phyloP scores from a whole-genome alignment of 2,113 vertebrate genomes.

The Calidris pygmaea region DNA sequence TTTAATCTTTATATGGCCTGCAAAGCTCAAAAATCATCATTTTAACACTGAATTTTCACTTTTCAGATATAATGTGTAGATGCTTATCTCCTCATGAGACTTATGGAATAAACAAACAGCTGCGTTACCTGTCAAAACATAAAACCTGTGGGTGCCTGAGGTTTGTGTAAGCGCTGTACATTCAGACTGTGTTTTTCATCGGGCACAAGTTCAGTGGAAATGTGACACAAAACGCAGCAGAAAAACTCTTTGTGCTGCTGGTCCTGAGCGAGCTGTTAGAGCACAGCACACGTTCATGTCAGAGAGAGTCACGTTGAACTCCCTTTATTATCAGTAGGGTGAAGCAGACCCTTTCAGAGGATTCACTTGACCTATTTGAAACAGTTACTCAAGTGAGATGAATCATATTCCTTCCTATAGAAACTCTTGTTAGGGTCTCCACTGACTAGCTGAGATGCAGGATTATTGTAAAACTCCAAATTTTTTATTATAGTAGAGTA shows the following conservation, averaged over 20 bases:
- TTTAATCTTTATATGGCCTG: not conserved
- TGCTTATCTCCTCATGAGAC: not conserved
- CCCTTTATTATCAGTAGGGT: not conserved
- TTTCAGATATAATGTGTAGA: not conserved
- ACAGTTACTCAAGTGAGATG: not conserved
- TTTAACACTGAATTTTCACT: not conserved
- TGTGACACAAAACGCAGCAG: not conserved
- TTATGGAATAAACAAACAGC: not conserved
- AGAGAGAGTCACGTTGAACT: not conserved
- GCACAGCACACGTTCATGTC: not conserved
- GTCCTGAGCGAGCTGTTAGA: not conserved
- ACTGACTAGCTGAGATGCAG: not conserved
- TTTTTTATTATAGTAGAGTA: not conserved
- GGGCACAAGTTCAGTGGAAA: not conserved
- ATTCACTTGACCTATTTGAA: not conserved
- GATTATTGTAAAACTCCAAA: not conserved
- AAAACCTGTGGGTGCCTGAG: not conserved
- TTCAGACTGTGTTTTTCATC: not conserved
- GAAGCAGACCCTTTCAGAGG: not conserved
- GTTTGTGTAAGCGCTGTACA: not conserved
- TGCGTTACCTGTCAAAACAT: not conserved
- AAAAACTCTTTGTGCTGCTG: not conserved
- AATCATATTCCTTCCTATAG: not conserved
- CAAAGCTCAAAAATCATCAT: not conserved
- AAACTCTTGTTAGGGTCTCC: not conserved